Percentiles rank a stretch among this genome's conserved stretches.
phyloP scores from a whole-genome alignment of 2,888 invertebrate species.

The Chamaedrilus cognettii region DNA sequence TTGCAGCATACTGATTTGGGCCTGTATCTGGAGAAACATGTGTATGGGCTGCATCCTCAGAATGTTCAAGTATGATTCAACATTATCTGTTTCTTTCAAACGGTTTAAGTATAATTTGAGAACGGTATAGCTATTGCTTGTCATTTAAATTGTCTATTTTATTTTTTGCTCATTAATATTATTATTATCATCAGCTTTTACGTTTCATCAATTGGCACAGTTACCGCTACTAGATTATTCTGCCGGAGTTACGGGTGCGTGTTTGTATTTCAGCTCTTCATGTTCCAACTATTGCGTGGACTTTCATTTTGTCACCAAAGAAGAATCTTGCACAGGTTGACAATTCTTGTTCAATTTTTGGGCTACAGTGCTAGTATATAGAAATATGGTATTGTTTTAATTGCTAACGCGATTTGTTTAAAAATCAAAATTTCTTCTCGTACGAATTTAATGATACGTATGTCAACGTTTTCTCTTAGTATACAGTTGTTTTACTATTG shows the following conservation, averaged over 20 bases:
- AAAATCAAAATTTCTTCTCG: too few species aligned
- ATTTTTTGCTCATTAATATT: background rate
- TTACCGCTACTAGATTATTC: background rate
- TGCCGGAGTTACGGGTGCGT: background rate
- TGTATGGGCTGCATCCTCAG: constrained; percentile 89
- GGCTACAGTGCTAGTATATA: too few species aligned
- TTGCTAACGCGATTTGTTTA: too few species aligned
- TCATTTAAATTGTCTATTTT: too few species aligned
- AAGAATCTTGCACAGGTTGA: constrained; percentile 81
- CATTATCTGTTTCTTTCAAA: constrained; percentile 5
- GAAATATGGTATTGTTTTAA: background rate
- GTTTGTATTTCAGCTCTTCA: constrained; percentile 72
- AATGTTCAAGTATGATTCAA: constrained; percentile 70
- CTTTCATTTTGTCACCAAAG: constrained; percentile 95
- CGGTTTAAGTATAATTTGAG: too few species aligned
- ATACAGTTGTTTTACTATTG: too few species aligned
- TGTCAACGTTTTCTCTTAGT: background rate
- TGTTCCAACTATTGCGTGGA: constrained; percentile 96
- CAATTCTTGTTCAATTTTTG: background rate
- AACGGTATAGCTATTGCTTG: too few species aligned
- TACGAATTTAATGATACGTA: too few species aligned
- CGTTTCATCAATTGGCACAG: too few species aligned
- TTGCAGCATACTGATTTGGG: constrained; percentile 93
- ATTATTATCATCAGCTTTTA: background rate
- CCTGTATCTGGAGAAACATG: constrained; percentile 97